phyloP scores from a whole-genome alignment of 2,888 invertebrate species.

The Drosophila anceps region DNA sequence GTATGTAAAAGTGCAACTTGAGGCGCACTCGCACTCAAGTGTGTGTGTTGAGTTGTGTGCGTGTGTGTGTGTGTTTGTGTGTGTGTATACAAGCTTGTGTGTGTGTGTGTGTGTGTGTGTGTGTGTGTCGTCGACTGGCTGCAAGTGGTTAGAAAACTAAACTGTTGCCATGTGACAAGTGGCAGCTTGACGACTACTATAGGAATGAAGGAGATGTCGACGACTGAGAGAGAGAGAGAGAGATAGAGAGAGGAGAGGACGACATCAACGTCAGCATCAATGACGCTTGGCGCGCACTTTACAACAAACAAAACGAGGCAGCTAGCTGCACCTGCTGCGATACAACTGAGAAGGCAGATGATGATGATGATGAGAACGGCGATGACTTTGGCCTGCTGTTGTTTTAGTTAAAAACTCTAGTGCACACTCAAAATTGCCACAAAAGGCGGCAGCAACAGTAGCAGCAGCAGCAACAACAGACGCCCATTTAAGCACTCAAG shows the following conservation, averaged over 20 bases:
- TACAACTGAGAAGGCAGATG: slow-evolving; percentile 29
- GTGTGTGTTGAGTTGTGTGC: slow-evolving; percentile 48
- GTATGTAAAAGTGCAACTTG: slow-evolving; percentile 81
- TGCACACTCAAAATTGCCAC: slow-evolving; percentile 77
- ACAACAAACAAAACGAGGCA: slow-evolving; percentile 67
- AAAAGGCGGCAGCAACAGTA: slow-evolving; percentile 55
- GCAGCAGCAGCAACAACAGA: slow-evolving; percentile 24
- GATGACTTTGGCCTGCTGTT: slow-evolving; percentile 63
- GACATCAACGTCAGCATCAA: slow-evolving; percentile 73
- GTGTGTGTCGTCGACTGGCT: slow-evolving; percentile 50
- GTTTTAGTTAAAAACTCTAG: slow-evolving; percentile 76
- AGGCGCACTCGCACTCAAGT: slow-evolving; percentile 69
- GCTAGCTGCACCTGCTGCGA: slow-evolving; percentile 67
- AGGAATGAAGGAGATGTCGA: slow-evolving; percentile 55
- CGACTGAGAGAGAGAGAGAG: too few relatives aligned
- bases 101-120: slow-evolving; percentile 34
- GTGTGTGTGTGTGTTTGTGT: slow-evolving; percentile 40
- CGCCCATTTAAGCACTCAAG: slow-evolving; percentile 74
- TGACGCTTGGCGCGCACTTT: slow-evolving; percentile 73
- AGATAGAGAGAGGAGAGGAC: slow-evolving; percentile 13
- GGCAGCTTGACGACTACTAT: slow-evolving; percentile 77
- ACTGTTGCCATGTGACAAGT: slow-evolving; percentile 81
- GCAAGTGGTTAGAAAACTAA: slow-evolving; percentile 78
- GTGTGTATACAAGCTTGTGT: too few relatives aligned
- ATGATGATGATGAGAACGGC: slow-evolving; percentile 24